Conservation (phyloP, 2,113 vertebrate genomes). For the Coturnix japonica region DNA sequence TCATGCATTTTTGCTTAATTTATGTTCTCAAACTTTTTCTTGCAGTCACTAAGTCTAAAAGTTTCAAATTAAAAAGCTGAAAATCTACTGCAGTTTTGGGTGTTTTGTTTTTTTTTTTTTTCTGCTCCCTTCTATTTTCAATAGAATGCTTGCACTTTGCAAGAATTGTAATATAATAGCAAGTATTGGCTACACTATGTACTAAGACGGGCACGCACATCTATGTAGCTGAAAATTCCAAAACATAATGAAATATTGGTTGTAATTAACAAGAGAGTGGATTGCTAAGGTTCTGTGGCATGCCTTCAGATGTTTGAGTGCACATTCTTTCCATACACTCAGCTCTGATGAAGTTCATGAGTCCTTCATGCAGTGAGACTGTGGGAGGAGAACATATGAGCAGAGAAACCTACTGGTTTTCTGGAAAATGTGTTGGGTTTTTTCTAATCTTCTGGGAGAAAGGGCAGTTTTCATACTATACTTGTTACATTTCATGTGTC, state of each 20-base stretch:
- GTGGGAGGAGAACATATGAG: slow-evolving; percentile 1
- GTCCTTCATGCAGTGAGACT: neutral
- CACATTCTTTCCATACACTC: slow-evolving; percentile 39
- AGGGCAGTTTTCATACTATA: slow-evolving; percentile 36
- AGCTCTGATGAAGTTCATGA: neutral
- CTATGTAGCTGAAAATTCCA: neutral
- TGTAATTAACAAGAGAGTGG: slow-evolving; percentile 10
- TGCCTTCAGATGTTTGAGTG: neutral
- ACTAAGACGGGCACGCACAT: neutral
- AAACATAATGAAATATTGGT: slow-evolving; percentile 7
- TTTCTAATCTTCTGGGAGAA: slow-evolving; percentile 19
- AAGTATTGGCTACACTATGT: neutral
- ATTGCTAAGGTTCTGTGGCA: slow-evolving; percentile 20
- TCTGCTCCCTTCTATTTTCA: slow-evolving; percentile 1
- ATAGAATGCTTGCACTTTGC: neutral
- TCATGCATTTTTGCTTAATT: slow-evolving; percentile 6
- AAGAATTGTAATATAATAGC: neutral
- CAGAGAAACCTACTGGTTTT: slow-evolving; percentile 44
- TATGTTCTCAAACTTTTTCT: slow-evolving; percentile 16
- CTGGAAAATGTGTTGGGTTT: slow-evolving; percentile 20
- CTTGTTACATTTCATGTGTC: neutral
- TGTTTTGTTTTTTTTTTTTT: neutral
- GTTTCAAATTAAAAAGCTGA: slow-evolving; percentile 7
- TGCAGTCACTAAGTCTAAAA: neutral
- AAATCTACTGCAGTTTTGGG: neutral